A percentile compares a stretch with the other conserved stretches of the same genome.
phyloP scores from a whole-genome alignment of 2,113 vertebrate species.

The Hippoglossus stenolepis region DNA sequence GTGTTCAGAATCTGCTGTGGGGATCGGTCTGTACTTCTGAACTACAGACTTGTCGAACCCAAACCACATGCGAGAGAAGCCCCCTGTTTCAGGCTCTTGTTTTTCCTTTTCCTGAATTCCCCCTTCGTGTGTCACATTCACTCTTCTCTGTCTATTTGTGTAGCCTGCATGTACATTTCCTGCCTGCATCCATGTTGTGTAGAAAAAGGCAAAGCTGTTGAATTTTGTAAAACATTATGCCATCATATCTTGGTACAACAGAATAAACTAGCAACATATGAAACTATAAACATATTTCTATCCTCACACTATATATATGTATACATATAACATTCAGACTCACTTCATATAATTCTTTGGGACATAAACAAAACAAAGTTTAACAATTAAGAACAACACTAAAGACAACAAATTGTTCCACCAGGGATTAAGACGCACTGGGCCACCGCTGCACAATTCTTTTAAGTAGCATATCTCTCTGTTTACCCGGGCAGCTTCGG shows the following conservation, averaged over 20 bases:
- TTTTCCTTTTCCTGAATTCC: not conserved
- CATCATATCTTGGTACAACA: no score
- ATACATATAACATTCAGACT: no score
- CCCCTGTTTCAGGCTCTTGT: no score
- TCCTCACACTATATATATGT: no score
- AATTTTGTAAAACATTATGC: no score
- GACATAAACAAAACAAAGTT: not conserved
- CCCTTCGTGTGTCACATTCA: not conserved
- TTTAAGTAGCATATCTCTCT: not conserved
- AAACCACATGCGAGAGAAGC: no score
- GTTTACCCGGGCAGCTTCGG: not conserved
- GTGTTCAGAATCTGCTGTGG: not conserved
- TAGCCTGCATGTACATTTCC: not conserved
- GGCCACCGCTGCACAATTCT: not conserved
- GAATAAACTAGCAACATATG: no score
- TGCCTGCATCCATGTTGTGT: not conserved
- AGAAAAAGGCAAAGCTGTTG: not conserved
- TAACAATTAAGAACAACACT: no score
- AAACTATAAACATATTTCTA: not conserved
- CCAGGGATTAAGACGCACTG: not conserved
- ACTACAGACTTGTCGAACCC: no score
- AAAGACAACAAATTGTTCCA: not conserved
- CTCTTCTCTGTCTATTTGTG: not conserved
- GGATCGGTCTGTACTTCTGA: no score
- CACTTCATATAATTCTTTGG: no score